These are phyloP conservation scores for Botia kubotai DNA, from an alignment of 2,797 vertebrate genomes.

Conservation along the genomic window DNA sequence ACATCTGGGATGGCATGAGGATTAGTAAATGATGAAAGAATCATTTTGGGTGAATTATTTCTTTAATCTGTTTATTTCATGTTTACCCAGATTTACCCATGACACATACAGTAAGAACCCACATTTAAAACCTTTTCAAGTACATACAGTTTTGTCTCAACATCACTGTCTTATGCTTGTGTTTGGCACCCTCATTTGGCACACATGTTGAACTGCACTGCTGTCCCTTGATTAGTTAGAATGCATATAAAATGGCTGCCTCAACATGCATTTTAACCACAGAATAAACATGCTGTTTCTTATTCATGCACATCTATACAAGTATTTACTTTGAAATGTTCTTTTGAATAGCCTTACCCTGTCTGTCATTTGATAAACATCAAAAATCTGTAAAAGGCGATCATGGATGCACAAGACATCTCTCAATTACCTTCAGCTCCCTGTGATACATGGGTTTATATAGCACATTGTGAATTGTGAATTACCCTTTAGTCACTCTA, in stretches of 20 bases:
- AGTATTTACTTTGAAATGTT: not conserved
- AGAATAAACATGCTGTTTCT: not conserved
- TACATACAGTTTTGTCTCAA: slow-evolving; percentile 45
- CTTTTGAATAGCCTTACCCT: slow-evolving; percentile 2
- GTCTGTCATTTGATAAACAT: slow-evolving; percentile 19
- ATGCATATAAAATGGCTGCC: slow-evolving; percentile 33
- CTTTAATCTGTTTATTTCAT: no score
- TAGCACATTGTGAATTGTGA: not conserved
- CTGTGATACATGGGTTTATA: not conserved
- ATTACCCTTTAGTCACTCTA: not conserved
- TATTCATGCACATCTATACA: not conserved
- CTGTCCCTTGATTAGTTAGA: slow-evolving; percentile 1
- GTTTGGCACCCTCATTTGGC: slow-evolving; percentile 78
- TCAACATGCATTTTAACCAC: not conserved
- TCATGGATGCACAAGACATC: not conserved
- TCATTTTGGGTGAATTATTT: no score
- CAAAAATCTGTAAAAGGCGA: not conserved
- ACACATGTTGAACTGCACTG: slow-evolving; percentile 68
- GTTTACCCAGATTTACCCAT: no score
- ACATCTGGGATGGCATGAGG: no score
- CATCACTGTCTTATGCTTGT: slow-evolving; percentile 45
- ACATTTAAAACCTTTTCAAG: slow-evolving; percentile 8
- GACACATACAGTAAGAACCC: not conserved
- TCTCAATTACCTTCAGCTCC: not conserved
- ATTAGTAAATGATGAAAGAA: no score